Conservation (phyloP, 64 coral and sea anemone genomes). For the Dendrophyllia cribrosa region DNA sequence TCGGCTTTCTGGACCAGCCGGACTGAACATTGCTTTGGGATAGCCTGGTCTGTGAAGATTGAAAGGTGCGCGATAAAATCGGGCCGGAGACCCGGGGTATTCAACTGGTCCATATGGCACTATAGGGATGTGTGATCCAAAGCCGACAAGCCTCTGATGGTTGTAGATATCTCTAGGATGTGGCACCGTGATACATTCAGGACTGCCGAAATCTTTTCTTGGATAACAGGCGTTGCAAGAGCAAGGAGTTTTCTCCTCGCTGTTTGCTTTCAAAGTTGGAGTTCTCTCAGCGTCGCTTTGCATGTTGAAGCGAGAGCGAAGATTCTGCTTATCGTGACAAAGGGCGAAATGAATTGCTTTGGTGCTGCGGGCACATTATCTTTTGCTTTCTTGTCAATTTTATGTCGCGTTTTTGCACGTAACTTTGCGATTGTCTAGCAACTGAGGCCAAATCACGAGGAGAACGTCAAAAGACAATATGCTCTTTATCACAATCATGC, state of each 20-base stretch:
- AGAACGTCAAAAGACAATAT: not conserved
- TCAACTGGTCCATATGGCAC: not conserved
- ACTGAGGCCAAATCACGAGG: not conserved
- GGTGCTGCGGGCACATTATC: not conserved
- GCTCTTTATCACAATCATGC: not conserved
- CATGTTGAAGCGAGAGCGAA: not conserved
- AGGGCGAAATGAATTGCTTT: not conserved
- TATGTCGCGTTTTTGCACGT: constrained; percentile 26
- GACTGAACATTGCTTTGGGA: not conserved
- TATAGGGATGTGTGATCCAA: not conserved
- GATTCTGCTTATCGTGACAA: not conserved
- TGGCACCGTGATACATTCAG: not conserved
- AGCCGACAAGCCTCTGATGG: not conserved
- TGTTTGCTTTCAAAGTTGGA: not conserved
- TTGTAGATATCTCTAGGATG: not conserved
- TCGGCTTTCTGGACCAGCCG: not conserved
- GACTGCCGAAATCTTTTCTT: constrained; percentile 1
- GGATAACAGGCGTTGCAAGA: not conserved
- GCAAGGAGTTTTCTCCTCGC: not conserved
- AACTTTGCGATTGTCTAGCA: constrained; percentile 10
- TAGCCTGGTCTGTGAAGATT: not conserved
- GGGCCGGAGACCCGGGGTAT: not conserved
- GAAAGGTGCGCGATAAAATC: not conserved
- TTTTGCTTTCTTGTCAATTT: not conserved
- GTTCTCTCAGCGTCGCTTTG: not conserved